Base-by-base conservation (phyloP, 2,113 vertebrate species). In the Vicugna pacos region DNA sequence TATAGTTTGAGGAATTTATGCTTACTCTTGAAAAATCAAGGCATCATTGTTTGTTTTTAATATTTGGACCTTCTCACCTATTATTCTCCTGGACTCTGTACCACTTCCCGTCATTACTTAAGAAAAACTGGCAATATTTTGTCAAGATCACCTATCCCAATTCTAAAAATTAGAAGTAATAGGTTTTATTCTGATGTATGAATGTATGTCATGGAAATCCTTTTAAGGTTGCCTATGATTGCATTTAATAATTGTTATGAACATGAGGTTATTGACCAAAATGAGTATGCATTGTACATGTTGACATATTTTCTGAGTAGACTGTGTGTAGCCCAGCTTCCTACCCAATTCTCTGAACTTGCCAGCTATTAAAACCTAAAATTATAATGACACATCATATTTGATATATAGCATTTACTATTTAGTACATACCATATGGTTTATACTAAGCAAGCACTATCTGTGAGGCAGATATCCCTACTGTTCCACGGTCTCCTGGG, bases 101-200 rank as follows among this genome's bases (percentile, higher is more conserved):
- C 48, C 60, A 50, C 13, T 89, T 80, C 46, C 62, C 42, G 19
- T 5, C 26, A 91, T 67, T 35, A 81, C 32, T 95, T 89, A 42
- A 70, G 58, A 72, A 93, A 86, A 20, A 35, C 16, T 72, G 13
- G 56, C 35, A 93, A 56, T 60, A 85, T 69, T 72, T 62, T 89
- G 32, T 26, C 75, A 62, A 13, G 38, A 76, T 92, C 38, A 20
- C 35, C 67, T 67, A 72, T 58, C 13, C n/a, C 28, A 82, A 50
- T 19, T 19, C 60, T 79, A 58, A 95, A 89, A 38, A 92, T 46
- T 42, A 84, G 38, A 81, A 75, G 16, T 76, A 87, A 28, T 35
- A 67, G 22, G 56, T 77, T 96, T 79, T 73, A 90, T 93, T 91
- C n/a, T 93, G 62, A 48, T 84, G 3, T 58, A 86, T 76, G 35